These are phyloP conservation scores for Muscina levida DNA, from an alignment of 2,888 invertebrate genomes.

Conservation along the genomic window DNA sequence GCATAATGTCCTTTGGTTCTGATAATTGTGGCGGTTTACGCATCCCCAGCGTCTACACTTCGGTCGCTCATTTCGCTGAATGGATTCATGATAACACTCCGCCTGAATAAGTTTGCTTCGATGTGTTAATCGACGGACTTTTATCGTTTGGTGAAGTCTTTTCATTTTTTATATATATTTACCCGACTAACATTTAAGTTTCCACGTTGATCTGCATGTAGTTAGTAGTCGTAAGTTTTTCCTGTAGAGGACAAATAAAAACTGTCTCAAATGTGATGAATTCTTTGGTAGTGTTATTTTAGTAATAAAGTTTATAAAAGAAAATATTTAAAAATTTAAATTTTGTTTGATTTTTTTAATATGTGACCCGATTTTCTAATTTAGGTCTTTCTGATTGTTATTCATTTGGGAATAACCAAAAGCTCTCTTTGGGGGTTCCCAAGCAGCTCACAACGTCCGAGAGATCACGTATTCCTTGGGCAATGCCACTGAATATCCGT, in stretches of 20 bases:
- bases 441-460: too few relatives aligned
- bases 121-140: too few relatives aligned
- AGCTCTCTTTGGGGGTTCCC: too few relatives aligned
- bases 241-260: not conserved
- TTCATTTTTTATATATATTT: slow-evolving; percentile 12
- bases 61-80: slow-evolving; percentile 86
- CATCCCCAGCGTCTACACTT: slow-evolving; percentile 89
- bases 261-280: slow-evolving; percentile 7
- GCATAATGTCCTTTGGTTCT: slow-evolving; percentile 90
- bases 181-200: slow-evolving; percentile 13
- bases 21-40: slow-evolving; percentile 88
- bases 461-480: too few relatives aligned
- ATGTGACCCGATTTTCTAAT: too few relatives aligned
- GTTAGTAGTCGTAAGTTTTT: slow-evolving; percentile 8
- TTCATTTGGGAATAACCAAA: too few relatives aligned
- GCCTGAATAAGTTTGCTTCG: slow-evolving; percentile 76
- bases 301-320: too few relatives aligned
- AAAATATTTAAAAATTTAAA: too few relatives aligned
- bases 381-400: too few relatives aligned
- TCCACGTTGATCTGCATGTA: slow-evolving; percentile 9
- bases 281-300: slow-evolving; percentile 12
- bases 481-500: too few relatives aligned
- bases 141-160: slow-evolving; percentile 14
- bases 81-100: slow-evolving; percentile 89
- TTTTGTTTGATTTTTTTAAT: too few relatives aligned